Evolutionary conservation across 2,888 invertebrate species (phyloP).

Genomic region (Apeira syringaria): DNA sequence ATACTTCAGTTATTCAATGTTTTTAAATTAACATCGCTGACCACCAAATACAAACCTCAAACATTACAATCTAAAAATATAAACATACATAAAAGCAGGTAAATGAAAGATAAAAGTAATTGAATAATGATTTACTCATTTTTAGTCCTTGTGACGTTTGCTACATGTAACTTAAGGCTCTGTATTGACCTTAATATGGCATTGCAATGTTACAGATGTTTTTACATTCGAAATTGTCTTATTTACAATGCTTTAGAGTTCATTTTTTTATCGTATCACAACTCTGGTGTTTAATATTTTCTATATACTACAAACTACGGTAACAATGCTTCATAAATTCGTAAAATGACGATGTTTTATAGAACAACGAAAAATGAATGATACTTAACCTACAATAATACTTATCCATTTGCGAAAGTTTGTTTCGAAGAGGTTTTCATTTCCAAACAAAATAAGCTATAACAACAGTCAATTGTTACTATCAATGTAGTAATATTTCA

Average conservation of each 20-base stretch:
- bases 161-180: slow-evolving; percentile 34
- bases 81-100: too few species aligned
- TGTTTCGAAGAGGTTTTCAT: slow-evolving; percentile 41
- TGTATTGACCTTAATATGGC: slow-evolving; percentile 35
- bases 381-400: slow-evolving; percentile 60
- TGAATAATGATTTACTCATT: slow-evolving; percentile 48
- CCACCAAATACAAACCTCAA: too few species aligned
- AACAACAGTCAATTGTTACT: slow-evolving; percentile 53
- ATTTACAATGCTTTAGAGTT: slow-evolving; percentile 43
- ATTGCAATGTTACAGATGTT: slow-evolving; percentile 35
- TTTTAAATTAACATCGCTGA: too few species aligned
- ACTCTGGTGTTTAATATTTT: slow-evolving; percentile 43
- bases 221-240: slow-evolving; percentile 32
- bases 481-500: slow-evolving; percentile 2
- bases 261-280: slow-evolving; percentile 50
- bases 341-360: slow-evolving; percentile 65
- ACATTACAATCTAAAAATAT: too few species aligned
- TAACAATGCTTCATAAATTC: slow-evolving; percentile 78
- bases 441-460: slow-evolving; percentile 42
- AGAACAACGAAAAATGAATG: slow-evolving; percentile 57
- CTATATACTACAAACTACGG: slow-evolving; percentile 74
- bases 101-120: slow-evolving; percentile 42
- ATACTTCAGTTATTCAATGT: too few species aligned
- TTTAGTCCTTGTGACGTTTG: slow-evolving; percentile 43
- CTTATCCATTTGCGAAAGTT: slow-evolving; percentile 52